Evolutionary conservation across 2,113 vertebrate species (phyloP).

Genomic region (Odontesthes bonariensis): DNA sequence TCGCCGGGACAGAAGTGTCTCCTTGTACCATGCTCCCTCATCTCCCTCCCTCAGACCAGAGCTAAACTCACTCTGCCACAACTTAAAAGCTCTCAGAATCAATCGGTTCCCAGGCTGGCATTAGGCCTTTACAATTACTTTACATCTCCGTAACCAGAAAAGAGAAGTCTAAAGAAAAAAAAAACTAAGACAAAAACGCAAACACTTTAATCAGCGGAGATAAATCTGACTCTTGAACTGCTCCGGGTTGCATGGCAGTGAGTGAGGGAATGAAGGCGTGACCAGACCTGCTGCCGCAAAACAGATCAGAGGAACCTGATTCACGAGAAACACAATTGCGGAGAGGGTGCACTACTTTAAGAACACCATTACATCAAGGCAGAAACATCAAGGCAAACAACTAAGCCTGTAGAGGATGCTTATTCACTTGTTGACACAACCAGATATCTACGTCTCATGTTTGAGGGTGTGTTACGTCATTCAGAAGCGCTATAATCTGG

Average conservation of each 20-base stretch:
- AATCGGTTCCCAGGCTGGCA: too few relatives aligned
- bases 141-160: neutral
- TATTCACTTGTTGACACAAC: constrained; percentile 11
- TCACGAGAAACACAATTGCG: neutral
- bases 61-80: too few relatives aligned
- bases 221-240: neutral
- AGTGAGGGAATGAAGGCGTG: neutral
- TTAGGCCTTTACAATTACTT: too few relatives aligned
- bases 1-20: too few relatives aligned
- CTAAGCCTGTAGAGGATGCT: neutral
- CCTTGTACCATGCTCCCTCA: too few relatives aligned
- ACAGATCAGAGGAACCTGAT: neutral
- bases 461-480: constrained; percentile 48
- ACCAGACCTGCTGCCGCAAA: neutral
- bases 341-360: neutral
- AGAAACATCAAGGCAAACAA: neutral
- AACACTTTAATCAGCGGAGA: neutral
- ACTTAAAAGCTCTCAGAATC: too few relatives aligned
- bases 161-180: too few relatives aligned
- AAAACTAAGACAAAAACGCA: too few relatives aligned
- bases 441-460: neutral
- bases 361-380: neutral
- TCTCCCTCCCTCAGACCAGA: too few relatives aligned
- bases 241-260: too few relatives aligned
- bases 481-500: constrained; percentile 48